These are phyloP conservation scores for Stichodactyla helianthus DNA, from an alignment of 64 coral and sea anemone species.

Conservation along the genomic window DNA sequence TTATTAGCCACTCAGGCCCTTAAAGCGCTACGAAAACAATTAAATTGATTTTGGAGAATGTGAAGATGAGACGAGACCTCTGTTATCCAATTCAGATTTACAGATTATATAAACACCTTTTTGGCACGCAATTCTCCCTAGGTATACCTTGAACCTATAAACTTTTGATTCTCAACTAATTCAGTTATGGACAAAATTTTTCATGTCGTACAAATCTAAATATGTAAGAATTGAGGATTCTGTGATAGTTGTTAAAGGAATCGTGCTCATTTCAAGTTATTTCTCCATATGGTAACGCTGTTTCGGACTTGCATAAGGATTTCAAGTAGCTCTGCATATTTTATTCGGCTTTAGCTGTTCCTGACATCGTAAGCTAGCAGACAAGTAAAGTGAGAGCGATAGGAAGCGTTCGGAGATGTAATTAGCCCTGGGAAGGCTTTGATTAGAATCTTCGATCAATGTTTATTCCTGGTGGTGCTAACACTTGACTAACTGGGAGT, in stretches of 20 bases:
- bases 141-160: background rate
- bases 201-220: background rate
- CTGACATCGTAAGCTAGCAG: background rate
- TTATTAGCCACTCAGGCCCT: background rate
- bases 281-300: background rate
- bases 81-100: constrained; percentile 11
- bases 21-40: constrained; percentile 23
- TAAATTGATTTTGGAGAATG: background rate
- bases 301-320: background rate
- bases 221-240: background rate
- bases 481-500: background rate
- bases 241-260: background rate
- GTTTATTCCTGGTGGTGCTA: constrained; percentile 21
- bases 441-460: constrained; percentile 17
- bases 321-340: background rate
- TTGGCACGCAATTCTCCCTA: background rate
- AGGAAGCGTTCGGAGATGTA: background rate
- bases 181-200: background rate
- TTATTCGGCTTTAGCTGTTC: background rate
- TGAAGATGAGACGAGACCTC: background rate
- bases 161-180: background rate
- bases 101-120: background rate
- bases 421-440: background rate
- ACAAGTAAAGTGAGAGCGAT: background rate
- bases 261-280: background rate